Evolutionary conservation across 1,140 invertebrate genomes (phyloP).

Genomic region (Monochamus saltuarius): DNA sequence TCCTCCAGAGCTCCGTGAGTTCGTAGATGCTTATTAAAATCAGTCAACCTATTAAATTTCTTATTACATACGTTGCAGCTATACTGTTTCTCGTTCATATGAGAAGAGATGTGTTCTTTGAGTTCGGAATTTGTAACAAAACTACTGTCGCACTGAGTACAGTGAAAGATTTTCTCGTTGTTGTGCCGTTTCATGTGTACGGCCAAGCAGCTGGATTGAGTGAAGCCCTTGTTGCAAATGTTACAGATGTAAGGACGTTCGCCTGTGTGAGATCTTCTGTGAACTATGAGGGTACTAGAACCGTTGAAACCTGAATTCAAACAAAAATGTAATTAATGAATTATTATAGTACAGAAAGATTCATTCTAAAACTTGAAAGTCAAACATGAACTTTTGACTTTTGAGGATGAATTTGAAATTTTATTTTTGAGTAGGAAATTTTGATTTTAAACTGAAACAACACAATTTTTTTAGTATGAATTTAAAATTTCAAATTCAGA

Average conservation of each 20-base stretch:
- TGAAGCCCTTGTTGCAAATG: constrained; percentile 43
- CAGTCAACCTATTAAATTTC: no score
- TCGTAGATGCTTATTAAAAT: no score
- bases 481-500: no score
- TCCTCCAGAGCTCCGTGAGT: no score
- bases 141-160: neutral
- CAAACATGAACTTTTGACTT: no score
- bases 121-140: constrained; percentile 1
- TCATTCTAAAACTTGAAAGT: no score
- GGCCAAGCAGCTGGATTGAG: constrained; percentile 48
- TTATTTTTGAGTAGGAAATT: no score
- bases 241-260: constrained; percentile 45
- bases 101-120: neutral
- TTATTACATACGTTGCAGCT: no score
- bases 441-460: no score
- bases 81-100: neutral
- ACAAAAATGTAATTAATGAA: neutral
- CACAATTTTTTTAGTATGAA: no score
- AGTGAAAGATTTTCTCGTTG: constrained; percentile 2
- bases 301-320: constrained; percentile 45
- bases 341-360: no score
- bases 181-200: constrained; percentile 43
- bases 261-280: constrained; percentile 44
- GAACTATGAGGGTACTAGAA: constrained; percentile 45
- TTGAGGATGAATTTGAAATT: no score